Percentiles rank a stretch among this genome's conserved stretches.
phyloP scores from a whole-genome alignment of 2,113 vertebrate genomes.

The Dasyornis broadbenti region DNA sequence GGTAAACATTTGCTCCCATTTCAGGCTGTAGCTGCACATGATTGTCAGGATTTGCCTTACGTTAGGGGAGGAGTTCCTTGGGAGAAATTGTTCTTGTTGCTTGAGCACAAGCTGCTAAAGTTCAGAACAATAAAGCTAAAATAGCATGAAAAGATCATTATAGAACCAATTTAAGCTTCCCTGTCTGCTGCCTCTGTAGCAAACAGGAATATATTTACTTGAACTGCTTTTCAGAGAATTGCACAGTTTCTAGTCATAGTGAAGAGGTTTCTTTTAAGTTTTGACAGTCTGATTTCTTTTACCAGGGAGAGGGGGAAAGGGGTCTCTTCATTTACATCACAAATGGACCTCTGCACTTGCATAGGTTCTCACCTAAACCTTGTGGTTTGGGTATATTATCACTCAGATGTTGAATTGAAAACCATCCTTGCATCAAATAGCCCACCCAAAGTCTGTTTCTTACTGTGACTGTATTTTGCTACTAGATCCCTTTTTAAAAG shows the following conservation, averaged over 20 bases:
- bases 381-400: neutral
- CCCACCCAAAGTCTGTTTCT: slow-evolving; percentile 20
- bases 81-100: neutral
- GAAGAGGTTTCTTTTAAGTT: neutral
- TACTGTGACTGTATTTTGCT: slow-evolving; percentile 25
- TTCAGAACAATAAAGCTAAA: neutral
- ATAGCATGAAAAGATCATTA: neutral
- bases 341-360: neutral
- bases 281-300: neutral
- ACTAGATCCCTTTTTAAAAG: neutral
- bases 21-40: slow-evolving; percentile 12
- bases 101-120: neutral
- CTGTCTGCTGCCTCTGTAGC: slow-evolving; percentile 16
- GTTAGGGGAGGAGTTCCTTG: slow-evolving; percentile 1
- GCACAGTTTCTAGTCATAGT: slow-evolving; percentile 18
- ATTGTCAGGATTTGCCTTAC: slow-evolving; percentile 31
- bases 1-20: slow-evolving; percentile 12
- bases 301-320: neutral
- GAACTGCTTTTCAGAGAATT: slow-evolving; percentile 32
- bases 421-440: slow-evolving; percentile 49
- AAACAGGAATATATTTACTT: slow-evolving; percentile 25
- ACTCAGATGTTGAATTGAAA: slow-evolving; percentile 12
- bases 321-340: neutral
- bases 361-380: neutral
- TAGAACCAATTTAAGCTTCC: neutral